Conservation (phyloP, 1,140 invertebrate genomes). For the Nomia melanderi region DNA sequence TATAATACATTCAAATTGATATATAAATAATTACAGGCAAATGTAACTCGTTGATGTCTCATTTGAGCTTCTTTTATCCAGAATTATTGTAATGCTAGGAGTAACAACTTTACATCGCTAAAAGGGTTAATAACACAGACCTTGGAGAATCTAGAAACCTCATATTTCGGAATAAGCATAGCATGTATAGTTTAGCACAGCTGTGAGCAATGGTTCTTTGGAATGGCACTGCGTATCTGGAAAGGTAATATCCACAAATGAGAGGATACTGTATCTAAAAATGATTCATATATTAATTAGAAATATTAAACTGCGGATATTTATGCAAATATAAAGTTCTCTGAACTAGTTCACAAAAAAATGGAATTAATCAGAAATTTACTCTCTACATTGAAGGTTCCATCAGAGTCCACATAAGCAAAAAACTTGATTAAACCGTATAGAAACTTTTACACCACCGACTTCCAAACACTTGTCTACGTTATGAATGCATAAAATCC, state of each 20-base stretch:
- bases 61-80: slow-evolving; percentile 24
- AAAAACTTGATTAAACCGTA: no score
- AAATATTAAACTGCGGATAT: no score
- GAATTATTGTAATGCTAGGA: slow-evolving; percentile 6
- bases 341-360: no score
- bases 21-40: slow-evolving; percentile 26
- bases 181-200: slow-evolving; percentile 70
- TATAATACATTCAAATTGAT: slow-evolving; percentile 10
- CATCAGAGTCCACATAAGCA: no score
- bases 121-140: slow-evolving; percentile 43
- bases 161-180: slow-evolving; percentile 45
- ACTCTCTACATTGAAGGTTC: no score
- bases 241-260: slow-evolving; percentile 54
- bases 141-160: slow-evolving; percentile 30
- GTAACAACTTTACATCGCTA: slow-evolving; percentile 39
- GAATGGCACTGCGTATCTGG: slow-evolving; percentile 76
- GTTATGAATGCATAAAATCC: no score
- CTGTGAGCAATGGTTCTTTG: slow-evolving; percentile 74
- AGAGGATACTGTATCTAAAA: neutral
- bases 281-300: no score
- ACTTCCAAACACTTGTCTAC: no score
- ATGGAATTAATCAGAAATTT: no score
- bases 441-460: no score
- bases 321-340: no score
- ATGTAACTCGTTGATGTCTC: slow-evolving; percentile 28